phyloP scores from a whole-genome alignment of 2,797 vertebrate genomes.

The Pseudomugil gertrudae region DNA sequence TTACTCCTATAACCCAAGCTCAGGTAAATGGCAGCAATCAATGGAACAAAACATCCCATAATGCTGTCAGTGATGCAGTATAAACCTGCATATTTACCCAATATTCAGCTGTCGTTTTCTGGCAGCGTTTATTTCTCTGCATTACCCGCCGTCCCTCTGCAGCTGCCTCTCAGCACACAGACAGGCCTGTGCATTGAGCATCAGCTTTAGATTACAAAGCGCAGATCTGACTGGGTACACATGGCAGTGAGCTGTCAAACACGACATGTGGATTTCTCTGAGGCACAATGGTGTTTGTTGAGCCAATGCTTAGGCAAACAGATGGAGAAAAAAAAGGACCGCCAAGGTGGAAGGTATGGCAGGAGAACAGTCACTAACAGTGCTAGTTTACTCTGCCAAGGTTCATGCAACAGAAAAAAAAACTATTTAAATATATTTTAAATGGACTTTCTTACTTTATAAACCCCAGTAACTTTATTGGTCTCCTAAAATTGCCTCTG shows the following conservation, averaged over 20 bases:
- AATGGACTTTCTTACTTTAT: no score
- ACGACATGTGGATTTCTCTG: conserved; percentile 64
- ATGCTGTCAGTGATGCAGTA: conserved; percentile 41
- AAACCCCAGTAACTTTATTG: no score
- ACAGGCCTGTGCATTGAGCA: conserved; percentile 71
- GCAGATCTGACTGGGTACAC: conserved; percentile 70
- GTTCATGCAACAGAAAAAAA: neutral
- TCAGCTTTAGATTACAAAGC: conserved; percentile 72
- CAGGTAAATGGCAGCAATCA: conserved; percentile 51
- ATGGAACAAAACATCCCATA: conserved; percentile 38
- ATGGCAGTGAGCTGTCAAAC: conserved; percentile 71
- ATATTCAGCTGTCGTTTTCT: conserved; percentile 55
- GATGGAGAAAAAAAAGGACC: conserved; percentile 51
- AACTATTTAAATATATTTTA: no score
- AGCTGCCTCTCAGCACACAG: conserved; percentile 64
- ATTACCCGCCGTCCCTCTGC: conserved; percentile 47
- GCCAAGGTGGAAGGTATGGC: conserved; percentile 51
- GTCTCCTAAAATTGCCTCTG: neutral
- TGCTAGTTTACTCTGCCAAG: neutral
- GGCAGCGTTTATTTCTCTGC: conserved; percentile 46
- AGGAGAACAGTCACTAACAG: conserved; percentile 12
- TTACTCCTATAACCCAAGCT: conserved; percentile 27
- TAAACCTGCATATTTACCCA: conserved; percentile 44
- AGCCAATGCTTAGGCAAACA: conserved; percentile 67
- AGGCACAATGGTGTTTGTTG: conserved; percentile 63